These are phyloP conservation scores for Lamellibrachia columna DNA, from an alignment of 2,888 invertebrate genomes.

Conservation along the genomic window DNA sequence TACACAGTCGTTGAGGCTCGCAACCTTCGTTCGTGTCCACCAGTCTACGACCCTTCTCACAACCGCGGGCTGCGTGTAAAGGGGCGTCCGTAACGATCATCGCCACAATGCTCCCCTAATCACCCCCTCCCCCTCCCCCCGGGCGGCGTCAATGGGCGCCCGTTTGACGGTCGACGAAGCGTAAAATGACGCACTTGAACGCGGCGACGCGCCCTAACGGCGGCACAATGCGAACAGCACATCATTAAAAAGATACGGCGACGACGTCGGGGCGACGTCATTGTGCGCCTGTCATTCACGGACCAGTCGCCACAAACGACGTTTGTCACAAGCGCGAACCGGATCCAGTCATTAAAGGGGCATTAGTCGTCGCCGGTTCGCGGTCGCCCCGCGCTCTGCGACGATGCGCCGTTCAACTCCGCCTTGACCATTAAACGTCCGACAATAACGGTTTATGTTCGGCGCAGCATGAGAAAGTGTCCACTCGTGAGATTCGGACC, in stretches of 20 bases:
- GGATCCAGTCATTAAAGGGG: neutral
- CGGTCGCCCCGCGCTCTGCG: neutral
- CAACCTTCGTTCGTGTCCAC: neutral
- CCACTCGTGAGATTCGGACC: neutral
- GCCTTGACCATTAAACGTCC: neutral
- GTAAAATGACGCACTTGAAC: neutral
- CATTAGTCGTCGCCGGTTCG: neutral
- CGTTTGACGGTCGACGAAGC: neutral
- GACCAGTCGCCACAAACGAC: neutral
- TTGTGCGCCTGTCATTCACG: neutral
- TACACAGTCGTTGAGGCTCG: no score
- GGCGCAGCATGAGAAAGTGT: neutral
- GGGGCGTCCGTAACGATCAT: slow-evolving; percentile 6
- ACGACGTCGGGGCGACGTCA: neutral
- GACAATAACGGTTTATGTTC: neutral
- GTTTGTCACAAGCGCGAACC: neutral
- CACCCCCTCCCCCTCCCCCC: neutral
- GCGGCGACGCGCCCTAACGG: neutral
- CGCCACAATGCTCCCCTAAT: neutral
- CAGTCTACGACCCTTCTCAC: neutral
- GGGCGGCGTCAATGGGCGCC: neutral
- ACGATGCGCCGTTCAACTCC: neutral
- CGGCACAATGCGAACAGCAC: neutral
- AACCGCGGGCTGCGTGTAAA: neutral
- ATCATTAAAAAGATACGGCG: neutral